Conservation (phyloP, 1,140 invertebrate species). For the Telenomus remus region DNA sequence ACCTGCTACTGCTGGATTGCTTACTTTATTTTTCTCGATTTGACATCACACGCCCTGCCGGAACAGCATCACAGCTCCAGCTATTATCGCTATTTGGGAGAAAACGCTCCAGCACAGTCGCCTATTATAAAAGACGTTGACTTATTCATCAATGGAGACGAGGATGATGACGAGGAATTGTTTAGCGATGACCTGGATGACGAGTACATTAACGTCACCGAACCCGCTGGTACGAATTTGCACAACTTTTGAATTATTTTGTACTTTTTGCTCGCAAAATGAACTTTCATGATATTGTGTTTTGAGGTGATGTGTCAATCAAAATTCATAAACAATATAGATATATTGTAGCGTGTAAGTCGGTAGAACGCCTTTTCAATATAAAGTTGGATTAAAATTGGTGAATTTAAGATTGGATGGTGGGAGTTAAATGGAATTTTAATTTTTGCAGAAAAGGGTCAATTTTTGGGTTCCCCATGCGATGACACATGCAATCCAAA, state of each 20-base stretch:
- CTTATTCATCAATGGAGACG: constrained; percentile 62
- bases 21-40: constrained; percentile 67
- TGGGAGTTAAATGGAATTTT: too few species aligned
- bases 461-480: constrained; percentile 86
- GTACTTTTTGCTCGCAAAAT: background rate
- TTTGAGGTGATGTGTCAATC: too few species aligned
- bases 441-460: constrained; percentile 78
- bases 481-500: constrained; percentile 82
- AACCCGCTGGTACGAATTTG: constrained; percentile 65
- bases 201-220: constrained; percentile 67
- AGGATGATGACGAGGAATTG: constrained; percentile 61
- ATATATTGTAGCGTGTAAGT: too few species aligned
- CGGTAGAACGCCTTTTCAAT: too few species aligned
- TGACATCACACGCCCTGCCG: constrained; percentile 47
- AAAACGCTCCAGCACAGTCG: constrained; percentile 47
- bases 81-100: constrained; percentile 34
- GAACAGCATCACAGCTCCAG: constrained; percentile 29
- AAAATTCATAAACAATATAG: too few species aligned
- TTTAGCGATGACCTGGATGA: constrained; percentile 60
- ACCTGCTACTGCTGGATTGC: constrained; percentile 68
- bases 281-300: too few species aligned
- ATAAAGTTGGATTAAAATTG: too few species aligned
- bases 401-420: too few species aligned
- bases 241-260: background rate
- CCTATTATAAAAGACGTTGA: constrained; percentile 46